Conservation (phyloP, 2,888 invertebrate genomes). For the Nomada lathburiana region DNA sequence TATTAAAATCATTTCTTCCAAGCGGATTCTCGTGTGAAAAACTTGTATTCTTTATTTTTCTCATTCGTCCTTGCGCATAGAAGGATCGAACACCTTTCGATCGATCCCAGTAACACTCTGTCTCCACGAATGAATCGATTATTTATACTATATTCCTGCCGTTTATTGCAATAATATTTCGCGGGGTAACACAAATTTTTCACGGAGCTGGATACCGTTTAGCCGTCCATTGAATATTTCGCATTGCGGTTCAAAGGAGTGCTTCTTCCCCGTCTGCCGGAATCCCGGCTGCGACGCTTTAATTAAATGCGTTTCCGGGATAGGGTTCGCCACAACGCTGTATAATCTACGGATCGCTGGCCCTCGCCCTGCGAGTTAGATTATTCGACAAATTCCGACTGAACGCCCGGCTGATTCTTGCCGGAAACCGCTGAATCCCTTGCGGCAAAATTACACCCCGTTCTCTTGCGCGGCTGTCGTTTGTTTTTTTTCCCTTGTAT, state of each 20-base stretch:
- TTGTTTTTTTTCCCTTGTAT: not conserved
- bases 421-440: constrained; percentile 9
- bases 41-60: too few relatives aligned
- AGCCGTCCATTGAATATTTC: constrained; percentile 46
- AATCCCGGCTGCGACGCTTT: constrained; percentile 49
- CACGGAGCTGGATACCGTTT: not conserved
- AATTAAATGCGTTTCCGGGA: constrained; percentile 65
- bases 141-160: too few relatives aligned
- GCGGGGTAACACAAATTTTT: too few relatives aligned
- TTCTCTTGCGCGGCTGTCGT: not conserved
- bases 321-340: constrained; percentile 55
- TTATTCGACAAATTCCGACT: constrained; percentile 54
- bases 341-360: constrained; percentile 54
- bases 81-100: too few relatives aligned
- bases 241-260: constrained; percentile 46
- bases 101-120: too few relatives aligned
- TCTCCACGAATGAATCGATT: too few relatives aligned
- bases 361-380: constrained; percentile 51
- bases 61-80: too few relatives aligned
- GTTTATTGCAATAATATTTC: too few relatives aligned
- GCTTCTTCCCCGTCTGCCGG: constrained; percentile 17
- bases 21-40: too few relatives aligned
- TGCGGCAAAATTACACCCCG: constrained; percentile 3
- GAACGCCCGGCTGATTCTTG: constrained; percentile 52
- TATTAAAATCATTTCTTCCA: too few relatives aligned